These are phyloP conservation scores for Anguilla japonica DNA, from an alignment of 2,113 vertebrate species.

Conservation along the genomic window DNA sequence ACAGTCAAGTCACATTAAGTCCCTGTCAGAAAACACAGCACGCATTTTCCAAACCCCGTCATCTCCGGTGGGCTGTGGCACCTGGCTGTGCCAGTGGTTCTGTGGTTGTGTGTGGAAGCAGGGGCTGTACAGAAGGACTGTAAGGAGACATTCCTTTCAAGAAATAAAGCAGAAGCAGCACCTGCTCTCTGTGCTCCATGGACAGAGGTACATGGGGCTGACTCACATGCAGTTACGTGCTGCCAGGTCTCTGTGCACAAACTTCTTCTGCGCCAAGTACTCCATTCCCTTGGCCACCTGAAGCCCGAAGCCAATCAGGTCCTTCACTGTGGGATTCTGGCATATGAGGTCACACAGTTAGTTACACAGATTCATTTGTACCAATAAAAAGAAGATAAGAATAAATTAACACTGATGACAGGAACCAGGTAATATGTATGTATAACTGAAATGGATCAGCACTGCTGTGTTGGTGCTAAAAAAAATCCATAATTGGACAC, in stretches of 20 bases:
- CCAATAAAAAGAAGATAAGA: background rate
- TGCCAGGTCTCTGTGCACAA: constrained; percentile 94
- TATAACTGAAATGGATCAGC: no score
- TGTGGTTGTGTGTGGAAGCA: background rate
- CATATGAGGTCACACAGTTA: background rate
- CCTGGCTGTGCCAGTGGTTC: background rate
- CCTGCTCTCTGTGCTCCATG: background rate
- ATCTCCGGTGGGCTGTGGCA: background rate
- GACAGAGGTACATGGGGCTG: background rate
- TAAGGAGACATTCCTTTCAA: background rate
- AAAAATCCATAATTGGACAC: no score
- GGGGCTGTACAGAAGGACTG: background rate
- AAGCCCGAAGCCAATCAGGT: constrained; percentile 90
- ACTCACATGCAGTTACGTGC: constrained; percentile 98
- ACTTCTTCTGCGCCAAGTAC: constrained; percentile 91
- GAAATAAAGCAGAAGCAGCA: background rate
- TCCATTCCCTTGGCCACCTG: constrained; percentile 95
- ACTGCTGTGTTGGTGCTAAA: no score
- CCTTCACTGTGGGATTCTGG: constrained; percentile 93
- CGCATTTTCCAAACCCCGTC: background rate
- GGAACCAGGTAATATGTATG: background rate
- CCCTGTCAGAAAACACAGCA: background rate
- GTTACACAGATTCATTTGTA: background rate
- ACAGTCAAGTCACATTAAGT: background rate
- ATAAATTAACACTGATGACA: background rate